Evolutionary conservation across 2,797 vertebrate species (phyloP).

Genomic region (Otolemur crassicaudatus): DNA sequence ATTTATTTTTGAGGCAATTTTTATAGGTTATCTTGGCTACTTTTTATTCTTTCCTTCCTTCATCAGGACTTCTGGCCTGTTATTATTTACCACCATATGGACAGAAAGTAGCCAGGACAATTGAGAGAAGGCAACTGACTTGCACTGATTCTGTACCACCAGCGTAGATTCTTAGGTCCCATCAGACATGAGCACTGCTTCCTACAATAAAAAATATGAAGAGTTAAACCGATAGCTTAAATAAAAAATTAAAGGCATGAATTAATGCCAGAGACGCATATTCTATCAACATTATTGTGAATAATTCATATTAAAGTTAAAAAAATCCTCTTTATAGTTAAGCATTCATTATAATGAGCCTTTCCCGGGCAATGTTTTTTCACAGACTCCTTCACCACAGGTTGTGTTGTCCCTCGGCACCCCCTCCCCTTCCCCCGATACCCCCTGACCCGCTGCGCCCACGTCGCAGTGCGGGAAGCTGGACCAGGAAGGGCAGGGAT

Average conservation of each 20-base stretch:
- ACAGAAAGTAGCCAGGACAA: constrained; percentile 6
- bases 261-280: background rate
- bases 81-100: background rate
- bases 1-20: constrained; percentile 44
- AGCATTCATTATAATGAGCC: constrained; percentile 39
- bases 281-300: constrained; percentile 49
- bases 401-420: background rate
- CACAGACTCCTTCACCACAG: background rate
- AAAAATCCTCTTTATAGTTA: constrained; percentile 29
- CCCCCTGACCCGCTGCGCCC: background rate
- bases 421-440: no score
- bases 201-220: constrained; percentile 16
- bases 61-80: background rate
- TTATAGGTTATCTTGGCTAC: background rate
- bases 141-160: background rate
- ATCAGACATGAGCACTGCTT: background rate
- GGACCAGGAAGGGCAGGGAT: background rate
- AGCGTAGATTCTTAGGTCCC: background rate
- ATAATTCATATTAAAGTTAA: constrained; percentile 54
- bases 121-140: constrained; percentile 16
- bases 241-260: constrained; percentile 33
- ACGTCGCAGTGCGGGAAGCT: background rate
- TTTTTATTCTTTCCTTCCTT: background rate
- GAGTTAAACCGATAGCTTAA: constrained; percentile 33
- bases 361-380: background rate